These are phyloP conservation scores for Morbakka virulenta DNA, from an alignment of 30 jellyfish, hydroid and myxozoan genomes.

Conservation along the genomic window DNA sequence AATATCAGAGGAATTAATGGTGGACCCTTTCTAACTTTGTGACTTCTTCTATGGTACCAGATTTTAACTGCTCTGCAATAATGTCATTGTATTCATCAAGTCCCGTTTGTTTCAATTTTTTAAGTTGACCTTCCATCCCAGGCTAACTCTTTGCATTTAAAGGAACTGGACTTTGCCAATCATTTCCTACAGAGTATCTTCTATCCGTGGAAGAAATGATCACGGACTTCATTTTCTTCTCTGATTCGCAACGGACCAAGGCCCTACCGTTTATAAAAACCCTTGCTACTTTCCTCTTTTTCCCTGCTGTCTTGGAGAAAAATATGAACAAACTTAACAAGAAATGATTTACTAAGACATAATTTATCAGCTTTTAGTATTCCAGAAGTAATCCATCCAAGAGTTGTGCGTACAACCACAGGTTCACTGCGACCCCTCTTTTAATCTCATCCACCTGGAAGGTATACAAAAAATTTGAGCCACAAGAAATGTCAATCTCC, in stretches of 20 bases:
- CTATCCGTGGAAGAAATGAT: no score
- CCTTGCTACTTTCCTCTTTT: neutral
- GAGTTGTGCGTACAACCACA: constrained; percentile 22
- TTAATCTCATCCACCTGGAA: constrained; percentile 8
- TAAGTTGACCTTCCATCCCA: no score
- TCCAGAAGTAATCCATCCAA: constrained; percentile 35
- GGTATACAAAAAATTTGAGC: constrained; percentile 20
- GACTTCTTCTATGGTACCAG: no score
- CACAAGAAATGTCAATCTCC: constrained; percentile 27
- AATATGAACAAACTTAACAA: constrained; percentile 8
- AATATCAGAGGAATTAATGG: no score
- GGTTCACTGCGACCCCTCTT: constrained; percentile 39
- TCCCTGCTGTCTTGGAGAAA: neutral
- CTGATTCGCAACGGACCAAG: constrained; percentile 43
- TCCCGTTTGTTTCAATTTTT: no score
- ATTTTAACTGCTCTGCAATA: no score
- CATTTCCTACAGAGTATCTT: no score
- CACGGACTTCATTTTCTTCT: constrained; percentile 31
- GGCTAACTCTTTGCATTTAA: no score
- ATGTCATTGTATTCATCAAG: no score
- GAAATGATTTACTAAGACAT: neutral
- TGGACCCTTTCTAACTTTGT: no score
- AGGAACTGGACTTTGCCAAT: no score
- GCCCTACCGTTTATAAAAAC: constrained; percentile 21
- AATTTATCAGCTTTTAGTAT: constrained; percentile 30